Conservation (phyloP, 2,113 vertebrate species). For the Varanus salvator region DNA sequence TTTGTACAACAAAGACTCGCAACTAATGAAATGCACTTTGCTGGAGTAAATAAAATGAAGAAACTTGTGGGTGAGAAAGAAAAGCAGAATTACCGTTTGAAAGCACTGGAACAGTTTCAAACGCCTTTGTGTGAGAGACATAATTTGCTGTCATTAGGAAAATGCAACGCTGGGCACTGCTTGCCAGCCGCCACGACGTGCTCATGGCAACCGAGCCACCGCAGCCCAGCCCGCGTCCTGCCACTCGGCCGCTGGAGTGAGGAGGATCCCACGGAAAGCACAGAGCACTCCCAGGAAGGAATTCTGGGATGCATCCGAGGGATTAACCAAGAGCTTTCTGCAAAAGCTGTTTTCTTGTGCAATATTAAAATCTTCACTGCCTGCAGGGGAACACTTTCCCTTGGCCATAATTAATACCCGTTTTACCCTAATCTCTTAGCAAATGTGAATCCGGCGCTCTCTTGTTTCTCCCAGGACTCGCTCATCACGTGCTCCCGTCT, state of each 20-base stretch:
- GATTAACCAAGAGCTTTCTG: constrained; percentile 36
- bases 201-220: constrained; percentile 11
- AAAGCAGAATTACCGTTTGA: constrained; percentile 8
- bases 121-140: background rate
- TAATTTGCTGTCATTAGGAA: constrained; percentile 5
- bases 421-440: constrained; percentile 64
- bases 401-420: constrained; percentile 60
- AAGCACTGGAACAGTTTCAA: background rate
- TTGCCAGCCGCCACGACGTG: background rate
- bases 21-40: accelerated
- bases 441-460: constrained; percentile 59
- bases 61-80: background rate
- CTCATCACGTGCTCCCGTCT: constrained; percentile 27
- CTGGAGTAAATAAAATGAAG: background rate
- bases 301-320: constrained; percentile 51
- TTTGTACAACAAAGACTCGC: background rate
- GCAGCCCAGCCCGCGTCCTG: constrained; percentile 26
- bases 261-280: background rate
- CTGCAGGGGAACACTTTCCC: constrained; percentile 50
- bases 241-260: constrained; percentile 1
- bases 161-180: constrained; percentile 7
- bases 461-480: constrained; percentile 58
- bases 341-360: constrained; percentile 52
- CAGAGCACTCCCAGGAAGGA: constrained; percentile 28
- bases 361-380: constrained; percentile 67